phyloP scores from a whole-genome alignment of 2,888 invertebrate genomes.

The Lasiommata megera region DNA sequence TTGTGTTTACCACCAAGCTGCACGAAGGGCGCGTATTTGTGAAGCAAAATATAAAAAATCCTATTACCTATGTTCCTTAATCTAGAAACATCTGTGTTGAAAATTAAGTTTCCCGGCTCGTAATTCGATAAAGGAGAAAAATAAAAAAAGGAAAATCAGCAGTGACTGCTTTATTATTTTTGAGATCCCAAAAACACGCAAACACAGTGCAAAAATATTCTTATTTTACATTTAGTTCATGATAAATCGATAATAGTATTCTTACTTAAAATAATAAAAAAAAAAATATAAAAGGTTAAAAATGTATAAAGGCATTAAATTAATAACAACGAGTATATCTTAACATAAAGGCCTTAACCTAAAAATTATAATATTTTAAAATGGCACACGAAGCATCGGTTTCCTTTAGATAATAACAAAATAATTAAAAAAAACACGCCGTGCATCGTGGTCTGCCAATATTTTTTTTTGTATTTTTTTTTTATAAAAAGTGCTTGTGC shows the following conservation, averaged over 20 bases:
- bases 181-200: slow-evolving; percentile 81
- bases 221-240: slow-evolving; percentile 34
- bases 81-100: no score
- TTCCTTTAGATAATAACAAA: slow-evolving; percentile 45
- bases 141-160: slow-evolving; percentile 43
- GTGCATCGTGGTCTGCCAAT: slow-evolving; percentile 41
- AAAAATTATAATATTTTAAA: slow-evolving; percentile 33
- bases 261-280: slow-evolving; percentile 29
- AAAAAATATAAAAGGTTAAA: slow-evolving; percentile 34
- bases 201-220: slow-evolving; percentile 65
- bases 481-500: slow-evolving; percentile 59
- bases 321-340: slow-evolving; percentile 16
- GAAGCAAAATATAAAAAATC: no score
- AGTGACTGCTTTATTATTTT: slow-evolving; percentile 73
- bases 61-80: no score
- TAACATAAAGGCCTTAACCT: slow-evolving; percentile 8
- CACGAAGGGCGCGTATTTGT: no score
- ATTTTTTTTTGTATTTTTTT: slow-evolving; percentile 53
- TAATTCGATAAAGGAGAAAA: slow-evolving; percentile 1
- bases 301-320: slow-evolving; percentile 14
- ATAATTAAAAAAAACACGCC: slow-evolving; percentile 32
- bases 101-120: no score
- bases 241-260: slow-evolving; percentile 29
- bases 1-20: no score
- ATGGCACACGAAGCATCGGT: slow-evolving; percentile 77